These are phyloP conservation scores for Diglossa cyanea DNA, from an alignment of 2,797 vertebrate species.

Conservation along the genomic window DNA sequence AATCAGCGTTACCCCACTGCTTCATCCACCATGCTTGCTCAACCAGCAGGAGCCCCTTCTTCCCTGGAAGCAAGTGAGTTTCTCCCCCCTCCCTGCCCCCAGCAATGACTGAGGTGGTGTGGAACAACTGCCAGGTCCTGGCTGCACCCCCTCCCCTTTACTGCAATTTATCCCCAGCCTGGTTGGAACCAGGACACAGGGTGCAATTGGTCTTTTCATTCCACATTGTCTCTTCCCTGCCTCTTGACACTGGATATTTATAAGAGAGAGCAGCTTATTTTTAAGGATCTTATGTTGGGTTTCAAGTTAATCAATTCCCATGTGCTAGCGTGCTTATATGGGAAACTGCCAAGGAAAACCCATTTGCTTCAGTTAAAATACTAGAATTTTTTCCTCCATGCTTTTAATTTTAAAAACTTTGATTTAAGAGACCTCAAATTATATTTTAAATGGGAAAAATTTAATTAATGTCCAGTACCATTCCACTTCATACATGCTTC, in stretches of 20 bases:
- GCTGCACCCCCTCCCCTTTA: not conserved
- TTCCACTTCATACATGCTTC: not conserved
- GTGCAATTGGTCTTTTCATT: not conserved
- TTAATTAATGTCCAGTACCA: not conserved
- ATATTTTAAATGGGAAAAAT: not conserved
- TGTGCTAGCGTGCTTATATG: not conserved
- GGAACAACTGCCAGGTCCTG: not conserved
- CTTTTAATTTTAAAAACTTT: not conserved
- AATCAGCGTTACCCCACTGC: rapidly evolving
- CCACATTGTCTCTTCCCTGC: not conserved
- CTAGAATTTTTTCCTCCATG: not conserved
- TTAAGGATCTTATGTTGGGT: not conserved
- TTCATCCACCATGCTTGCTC: rapidly evolving
- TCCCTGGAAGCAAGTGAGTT: not conserved
- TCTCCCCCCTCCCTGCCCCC: not conserved
- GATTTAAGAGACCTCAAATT: not conserved
- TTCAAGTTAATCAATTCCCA: not conserved
- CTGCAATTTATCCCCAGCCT: not conserved
- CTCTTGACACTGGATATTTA: not conserved
- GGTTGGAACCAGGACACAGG: not conserved
- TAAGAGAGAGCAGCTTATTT: not conserved
- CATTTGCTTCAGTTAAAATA: not conserved
- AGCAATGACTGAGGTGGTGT: not conserved
- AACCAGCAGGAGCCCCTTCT: not conserved
- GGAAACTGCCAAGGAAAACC: not conserved